Conservation (phyloP, 1,140 invertebrate genomes). For the Pseudomyrmex concolor region DNA sequence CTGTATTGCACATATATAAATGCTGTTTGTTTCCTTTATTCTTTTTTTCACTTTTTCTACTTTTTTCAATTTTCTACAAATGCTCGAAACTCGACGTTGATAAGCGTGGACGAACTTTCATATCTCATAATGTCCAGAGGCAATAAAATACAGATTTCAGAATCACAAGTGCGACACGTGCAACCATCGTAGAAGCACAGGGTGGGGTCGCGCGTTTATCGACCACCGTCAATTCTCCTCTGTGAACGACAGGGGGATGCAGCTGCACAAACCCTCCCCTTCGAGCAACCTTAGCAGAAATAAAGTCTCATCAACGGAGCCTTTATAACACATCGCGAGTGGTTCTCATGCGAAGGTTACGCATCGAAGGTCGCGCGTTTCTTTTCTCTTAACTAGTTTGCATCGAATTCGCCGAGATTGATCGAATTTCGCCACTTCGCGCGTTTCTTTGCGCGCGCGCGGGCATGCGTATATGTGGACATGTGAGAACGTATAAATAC, state of each 20-base stretch:
- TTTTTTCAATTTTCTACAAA: too few relatives aligned
- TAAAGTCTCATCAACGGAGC: slow-evolving; percentile 54
- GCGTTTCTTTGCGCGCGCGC: neutral
- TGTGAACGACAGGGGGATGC: slow-evolving; percentile 61
- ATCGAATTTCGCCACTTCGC: neutral
- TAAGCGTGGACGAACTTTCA: too few relatives aligned
- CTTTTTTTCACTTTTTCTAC: too few relatives aligned
- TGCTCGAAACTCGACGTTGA: too few relatives aligned
- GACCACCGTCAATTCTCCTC: slow-evolving; percentile 60
- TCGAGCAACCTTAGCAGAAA: neutral
- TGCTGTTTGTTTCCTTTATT: too few relatives aligned
- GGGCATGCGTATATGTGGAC: too few relatives aligned
- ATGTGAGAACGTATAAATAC: too few relatives aligned
- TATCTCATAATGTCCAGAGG: too few relatives aligned
- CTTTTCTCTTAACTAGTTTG: neutral
- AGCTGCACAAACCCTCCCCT: slow-evolving; percentile 63
- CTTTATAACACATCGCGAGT: slow-evolving; percentile 43
- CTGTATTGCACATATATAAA: too few relatives aligned
- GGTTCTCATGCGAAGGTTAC: slow-evolving; percentile 55
- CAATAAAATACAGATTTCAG: neutral
- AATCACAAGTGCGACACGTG: slow-evolving; percentile 38
- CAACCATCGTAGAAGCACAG: slow-evolving; percentile 27
- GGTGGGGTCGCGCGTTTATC: slow-evolving; percentile 66
- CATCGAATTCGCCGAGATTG: slow-evolving; percentile 17
- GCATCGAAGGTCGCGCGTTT: neutral